These are phyloP conservation scores for Toxonevra muliebris DNA, from an alignment of 2,888 invertebrate genomes.

Conservation along the genomic window DNA sequence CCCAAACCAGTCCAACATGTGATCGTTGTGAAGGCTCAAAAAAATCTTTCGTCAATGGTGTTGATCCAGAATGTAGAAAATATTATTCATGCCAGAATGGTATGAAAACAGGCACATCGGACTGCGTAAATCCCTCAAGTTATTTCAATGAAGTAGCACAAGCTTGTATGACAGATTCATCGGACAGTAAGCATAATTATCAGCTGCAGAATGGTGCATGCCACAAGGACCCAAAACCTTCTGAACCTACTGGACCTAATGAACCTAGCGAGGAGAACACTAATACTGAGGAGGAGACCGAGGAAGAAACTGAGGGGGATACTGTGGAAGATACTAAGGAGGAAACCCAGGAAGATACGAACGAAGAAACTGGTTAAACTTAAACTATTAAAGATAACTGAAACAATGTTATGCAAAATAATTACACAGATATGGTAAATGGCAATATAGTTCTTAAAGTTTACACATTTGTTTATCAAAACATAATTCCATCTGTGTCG, in stretches of 20 bases:
- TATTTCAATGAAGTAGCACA: conserved; percentile 48
- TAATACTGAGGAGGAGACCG: no score
- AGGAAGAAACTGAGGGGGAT: no score
- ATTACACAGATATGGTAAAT: no score
- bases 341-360: no score
- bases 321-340: no score
- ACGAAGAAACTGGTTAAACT: conserved; percentile 1
- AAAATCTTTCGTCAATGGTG: conserved; percentile 43
- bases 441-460: no score
- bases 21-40: conserved; percentile 44
- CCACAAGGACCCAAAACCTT: no score
- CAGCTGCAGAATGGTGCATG: conserved; percentile 32
- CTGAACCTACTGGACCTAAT: background rate
- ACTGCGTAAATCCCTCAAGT: conserved; percentile 22
- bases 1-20: conserved; percentile 40
- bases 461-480: no score
- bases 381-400: background rate
- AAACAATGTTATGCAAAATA: no score
- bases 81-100: conserved; percentile 38
- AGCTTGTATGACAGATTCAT: conserved; percentile 42
- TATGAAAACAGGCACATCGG: conserved; percentile 12
- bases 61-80: conserved; percentile 35
- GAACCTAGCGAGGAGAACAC: no score
- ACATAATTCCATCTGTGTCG: no score
- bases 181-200: conserved; percentile 19